These are phyloP conservation scores for Megalopta genalis DNA, from an alignment of 1,140 invertebrate species.

Conservation along the genomic window DNA sequence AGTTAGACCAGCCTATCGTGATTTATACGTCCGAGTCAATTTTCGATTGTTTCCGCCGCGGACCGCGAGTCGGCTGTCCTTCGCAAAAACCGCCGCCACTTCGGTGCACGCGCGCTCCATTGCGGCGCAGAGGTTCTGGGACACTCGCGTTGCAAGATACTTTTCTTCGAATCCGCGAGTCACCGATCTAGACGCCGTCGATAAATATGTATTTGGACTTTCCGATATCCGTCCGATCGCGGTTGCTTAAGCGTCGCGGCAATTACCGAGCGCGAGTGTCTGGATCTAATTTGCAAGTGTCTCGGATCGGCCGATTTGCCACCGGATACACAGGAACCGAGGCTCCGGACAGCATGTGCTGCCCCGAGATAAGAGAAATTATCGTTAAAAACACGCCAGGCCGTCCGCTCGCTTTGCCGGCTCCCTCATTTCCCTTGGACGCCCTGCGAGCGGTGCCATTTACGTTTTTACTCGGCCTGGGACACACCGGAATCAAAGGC, in stretches of 20 bases:
- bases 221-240: no score
- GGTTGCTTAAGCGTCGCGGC: not conserved
- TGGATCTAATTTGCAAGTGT: slow-evolving; percentile 53
- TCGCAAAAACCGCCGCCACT: not conserved
- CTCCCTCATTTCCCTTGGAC: slow-evolving; percentile 24
- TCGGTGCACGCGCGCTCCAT: no score
- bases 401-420: slow-evolving; percentile 41
- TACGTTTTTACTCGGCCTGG: slow-evolving; percentile 48
- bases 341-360: slow-evolving; percentile 59
- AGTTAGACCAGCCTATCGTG: not conserved
- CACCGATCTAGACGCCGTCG: no score
- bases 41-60: not conserved
- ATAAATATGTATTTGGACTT: no score
- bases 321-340: slow-evolving; percentile 41
- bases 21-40: not conserved
- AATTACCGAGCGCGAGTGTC: slow-evolving; percentile 14
- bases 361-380: slow-evolving; percentile 60
- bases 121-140: no score
- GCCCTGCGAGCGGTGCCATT: slow-evolving; percentile 49
- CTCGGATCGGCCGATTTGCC: slow-evolving; percentile 56
- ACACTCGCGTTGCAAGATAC: no score
- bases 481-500: slow-evolving; percentile 12
- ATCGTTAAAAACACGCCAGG: slow-evolving; percentile 65
- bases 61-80: no score
- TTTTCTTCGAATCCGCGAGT: no score